These are phyloP conservation scores for Tyrophagus putrescentiae DNA, from an alignment of 1,140 invertebrate genomes.

Conservation along the genomic window DNA sequence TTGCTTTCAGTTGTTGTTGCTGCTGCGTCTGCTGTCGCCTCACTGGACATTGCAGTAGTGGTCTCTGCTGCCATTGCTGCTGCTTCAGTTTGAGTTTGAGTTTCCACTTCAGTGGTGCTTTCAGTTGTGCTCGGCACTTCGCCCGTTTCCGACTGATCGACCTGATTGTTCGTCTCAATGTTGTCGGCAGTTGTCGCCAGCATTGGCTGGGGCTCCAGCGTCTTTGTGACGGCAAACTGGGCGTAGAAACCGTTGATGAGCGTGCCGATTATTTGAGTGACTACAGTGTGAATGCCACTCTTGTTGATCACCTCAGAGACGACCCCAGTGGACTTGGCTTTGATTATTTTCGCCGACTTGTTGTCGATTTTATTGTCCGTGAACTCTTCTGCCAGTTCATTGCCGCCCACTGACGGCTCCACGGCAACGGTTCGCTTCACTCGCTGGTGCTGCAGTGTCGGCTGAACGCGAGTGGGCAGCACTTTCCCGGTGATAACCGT, in stretches of 20 bases:
- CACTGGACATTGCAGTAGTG: constrained; percentile 17
- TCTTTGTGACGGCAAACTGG: constrained; percentile 37
- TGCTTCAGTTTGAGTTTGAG: background rate
- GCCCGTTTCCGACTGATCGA: background rate
- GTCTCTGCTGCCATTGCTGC: background rate
- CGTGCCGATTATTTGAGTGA: constrained; percentile 57
- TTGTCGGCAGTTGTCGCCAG: background rate
- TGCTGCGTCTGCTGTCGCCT: too few species aligned
- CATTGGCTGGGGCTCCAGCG: background rate
- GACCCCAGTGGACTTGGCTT: background rate
- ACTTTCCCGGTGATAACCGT: constrained; percentile 30
- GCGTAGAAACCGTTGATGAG: constrained; percentile 64
- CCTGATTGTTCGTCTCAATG: background rate
- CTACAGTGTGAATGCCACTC: background rate
- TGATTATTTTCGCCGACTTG: background rate
- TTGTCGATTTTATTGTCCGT: constrained; percentile 9
- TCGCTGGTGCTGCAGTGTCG: background rate
- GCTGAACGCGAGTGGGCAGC: constrained; percentile 8
- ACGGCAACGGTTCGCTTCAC: background rate
- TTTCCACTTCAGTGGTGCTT: background rate
- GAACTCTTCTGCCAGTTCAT: background rate
- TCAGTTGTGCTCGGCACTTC: background rate
- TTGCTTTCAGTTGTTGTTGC: too few species aligned
- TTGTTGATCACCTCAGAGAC: constrained; percentile 8
- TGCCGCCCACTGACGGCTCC: background rate